Base-by-base conservation (phyloP, 2,113 vertebrate genomes). In the Prionailurus bengalensis region DNA sequence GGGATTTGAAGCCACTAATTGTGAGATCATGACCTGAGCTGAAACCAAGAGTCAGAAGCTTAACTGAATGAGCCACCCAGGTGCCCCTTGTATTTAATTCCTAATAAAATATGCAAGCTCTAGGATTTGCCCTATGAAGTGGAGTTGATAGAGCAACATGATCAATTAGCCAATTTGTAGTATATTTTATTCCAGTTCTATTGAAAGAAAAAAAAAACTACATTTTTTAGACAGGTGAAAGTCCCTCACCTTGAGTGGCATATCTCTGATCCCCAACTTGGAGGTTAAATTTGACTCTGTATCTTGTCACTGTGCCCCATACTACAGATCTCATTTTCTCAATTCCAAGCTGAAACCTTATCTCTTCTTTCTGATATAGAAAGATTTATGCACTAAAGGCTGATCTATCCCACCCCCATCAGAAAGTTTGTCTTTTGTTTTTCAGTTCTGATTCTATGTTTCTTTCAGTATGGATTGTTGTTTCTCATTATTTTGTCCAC, bases 341-440 rank as follows among this genome's bases (percentile, higher is more conserved):
- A 61, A 61, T 91, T 65, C 15, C 42, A 17, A 51, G 8, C 27
- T 96, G 65, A 53, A 66, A 66, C 73, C 51, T 81, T 74, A 36
- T 13, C 0, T 74, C 25, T 78, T 79, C 48, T 51, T 81, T 91
- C 33, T 71, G 36, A 29, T 31, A 11, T 51, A 66, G 74, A 85
- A 84, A 83, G 79, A 90, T 94, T 53, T 95, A 39, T 58, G 25
- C 5, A 8, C 25, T 68, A 45, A 33, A 93, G 10, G 16, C 48
- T 85, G 55, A 45, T 51, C 4, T 78, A 17, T 78, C 42, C 14
- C 45, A 45, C 27, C 74, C 61, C 7, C 31, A 48, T 61, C 31
- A 63, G 25, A 93, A 80, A 89, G 58, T 68, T 65, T 33, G 36
- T 92, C 78, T 95, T 91, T 92, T 73, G 39, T 58, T 91, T 81